phyloP scores from a whole-genome alignment of 2,888 invertebrate species.

The Folsomia candida region DNA sequence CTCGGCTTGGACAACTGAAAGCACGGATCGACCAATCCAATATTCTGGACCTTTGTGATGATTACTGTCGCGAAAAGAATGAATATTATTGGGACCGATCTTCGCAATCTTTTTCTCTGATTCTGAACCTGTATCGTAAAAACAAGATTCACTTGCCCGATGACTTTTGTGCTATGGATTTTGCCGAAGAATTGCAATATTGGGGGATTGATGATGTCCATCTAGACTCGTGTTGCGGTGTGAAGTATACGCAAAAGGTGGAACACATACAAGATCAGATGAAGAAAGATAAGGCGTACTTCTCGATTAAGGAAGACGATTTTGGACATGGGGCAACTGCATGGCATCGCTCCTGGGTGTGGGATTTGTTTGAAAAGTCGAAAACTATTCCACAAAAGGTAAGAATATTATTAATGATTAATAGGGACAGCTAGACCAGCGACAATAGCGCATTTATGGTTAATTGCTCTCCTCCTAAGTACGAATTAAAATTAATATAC shows the following conservation, averaged over 20 bases:
- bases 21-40: neutral
- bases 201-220: neutral
- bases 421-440: too few relatives aligned
- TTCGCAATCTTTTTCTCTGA: neutral
- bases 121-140: slow-evolving; percentile 6
- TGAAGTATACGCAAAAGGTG: neutral
- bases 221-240: neutral
- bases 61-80: neutral
- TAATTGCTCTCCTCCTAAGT: too few relatives aligned
- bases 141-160: neutral
- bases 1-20: neutral
- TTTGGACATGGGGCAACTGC: neutral
- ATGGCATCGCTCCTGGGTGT: neutral
- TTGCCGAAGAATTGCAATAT: slow-evolving; percentile 2
- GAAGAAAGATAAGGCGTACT: neutral
- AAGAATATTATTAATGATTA: too few relatives aligned
- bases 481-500: too few relatives aligned
- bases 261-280: neutral
- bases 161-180: neutral
- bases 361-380: neutral
- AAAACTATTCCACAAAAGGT: neutral
- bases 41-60: neutral
- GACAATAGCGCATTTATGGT: too few relatives aligned
- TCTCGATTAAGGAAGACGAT: neutral
- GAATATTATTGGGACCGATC: neutral